Base-by-base conservation (phyloP, 2,797 vertebrate species). In the Neosilurus mollespiculum region DNA sequence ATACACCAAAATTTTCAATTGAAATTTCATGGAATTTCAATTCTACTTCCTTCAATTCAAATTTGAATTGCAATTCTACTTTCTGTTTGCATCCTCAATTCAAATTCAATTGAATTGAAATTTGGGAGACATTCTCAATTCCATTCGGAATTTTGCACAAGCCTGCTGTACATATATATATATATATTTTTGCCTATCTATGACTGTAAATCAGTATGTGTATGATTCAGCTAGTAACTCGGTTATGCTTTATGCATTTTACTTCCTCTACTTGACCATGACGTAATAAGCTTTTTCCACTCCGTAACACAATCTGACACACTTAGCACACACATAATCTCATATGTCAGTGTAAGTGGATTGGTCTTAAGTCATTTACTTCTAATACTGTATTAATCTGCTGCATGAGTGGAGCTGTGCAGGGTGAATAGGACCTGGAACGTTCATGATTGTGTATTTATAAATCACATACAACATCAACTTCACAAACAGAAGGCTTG, bases 311-410 rank as follows among this genome's bases (percentile, higher is more conserved):
- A 53, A 65, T 84, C 71, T 49, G 34, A 61, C 43, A 61, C 65
- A 59, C 30, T 69, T 73, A 78, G n/a, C 70, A 77, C 76, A 66
- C 69, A n/a, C 83, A 81, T 84, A 85, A 84, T 85, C 76, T 77
- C 76, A 56, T 76, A 67, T 86, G 78, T 78, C 78, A 75, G 61
- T 84, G 85, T 95, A 94, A 95, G 91, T 94, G 92, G 94, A 94
- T 94, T 94, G 91, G 58, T 81, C 84, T 88, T 94, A 92, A 93
- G 84, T 91, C 91, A 91, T 90, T 93, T 93, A 90, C 89, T 90
- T 88, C 89, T 92, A 92, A 93, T 92, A 88, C 91, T 90, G 88
- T 88, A 91, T 93, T 94, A 94, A 94, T 93, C 92, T 91, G 89
- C 56, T 71, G 76, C 0, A 62, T 49, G 54, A 86, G 73, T 82